Evolutionary conservation across 2,888 invertebrate genomes (phyloP), one percentile per base, ranked within the genome.

Genomic region (Beris morrisii): DNA sequence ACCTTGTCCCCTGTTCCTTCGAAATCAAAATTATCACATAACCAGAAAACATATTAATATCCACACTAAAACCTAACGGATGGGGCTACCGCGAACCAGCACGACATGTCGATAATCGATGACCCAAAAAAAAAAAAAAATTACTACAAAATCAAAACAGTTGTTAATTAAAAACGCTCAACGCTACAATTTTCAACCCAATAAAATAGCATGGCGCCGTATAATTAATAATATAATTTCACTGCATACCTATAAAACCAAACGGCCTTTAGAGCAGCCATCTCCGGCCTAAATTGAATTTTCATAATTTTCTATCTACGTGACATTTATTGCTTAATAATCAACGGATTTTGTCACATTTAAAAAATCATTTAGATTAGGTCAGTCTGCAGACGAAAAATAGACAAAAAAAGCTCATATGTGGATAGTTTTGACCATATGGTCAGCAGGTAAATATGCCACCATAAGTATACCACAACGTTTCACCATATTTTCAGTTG

Each of bases 281-380:
- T 9, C n/a, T 15, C 15, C 48, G 9, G 15, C 11, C 15, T 15
- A 50, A 13, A 22, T 22, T 4, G 15, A 59, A 44, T 44, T 44
- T 59, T 59, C 44, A 59, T 59, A 59, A 59, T 59, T 45, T 59
- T 59, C 48, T 5, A 48, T 30, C 31, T 13, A 31, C 48, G 46
- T 53, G 63, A 64, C 54, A 64, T 53, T 54, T 54, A 64, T 64
- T 64, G 54, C 63, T 64, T 64, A 64, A 64, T 64, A 64, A 64
- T 64, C 45, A 64, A 52, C 52, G 53, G 63, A 64, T 64, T 64
- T 64, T 53, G 54, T 64, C 63, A 64, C 63, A 45, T 64, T 64
- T 53, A 64, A 54, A 64, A 64, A 44, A 43, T 15, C 48, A 59
- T 59, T 59, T 59, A 59, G 58, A 59, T 59, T 59, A 43, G 48